phyloP scores from a whole-genome alignment of 2,797 vertebrate genomes.

The Onychomys arenicola region DNA sequence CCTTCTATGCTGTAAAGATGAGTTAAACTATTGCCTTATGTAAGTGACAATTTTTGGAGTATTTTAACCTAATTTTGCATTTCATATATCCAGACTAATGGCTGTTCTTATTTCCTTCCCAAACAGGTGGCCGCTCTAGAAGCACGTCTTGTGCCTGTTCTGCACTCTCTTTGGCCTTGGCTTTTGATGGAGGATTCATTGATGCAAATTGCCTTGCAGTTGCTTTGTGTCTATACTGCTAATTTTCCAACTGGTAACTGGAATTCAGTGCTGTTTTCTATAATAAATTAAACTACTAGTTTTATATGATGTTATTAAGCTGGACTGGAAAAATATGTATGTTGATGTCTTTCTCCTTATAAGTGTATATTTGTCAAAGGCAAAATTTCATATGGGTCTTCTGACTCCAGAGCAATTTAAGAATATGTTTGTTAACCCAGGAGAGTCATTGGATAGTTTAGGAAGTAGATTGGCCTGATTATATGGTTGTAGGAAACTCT shows the following conservation, averaged over 20 bases:
- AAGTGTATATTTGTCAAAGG: neutral
- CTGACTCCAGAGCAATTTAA: neutral
- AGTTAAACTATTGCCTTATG: neutral
- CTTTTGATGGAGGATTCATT: conserved; percentile 92
- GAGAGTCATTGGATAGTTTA: neutral
- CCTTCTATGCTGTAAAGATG: neutral
- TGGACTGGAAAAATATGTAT: neutral
- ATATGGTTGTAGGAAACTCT: neutral
- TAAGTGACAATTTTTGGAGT: neutral
- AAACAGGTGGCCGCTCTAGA: conserved; percentile 91
- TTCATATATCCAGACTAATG: neutral
- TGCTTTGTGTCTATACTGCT: conserved; percentile 96
- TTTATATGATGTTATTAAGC: neutral
- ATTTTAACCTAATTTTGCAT: neutral
- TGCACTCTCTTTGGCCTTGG: conserved; percentile 96
- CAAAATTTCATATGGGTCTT: neutral
- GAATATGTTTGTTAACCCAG: neutral
- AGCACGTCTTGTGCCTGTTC: conserved; percentile 89
- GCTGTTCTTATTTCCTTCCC: neutral
- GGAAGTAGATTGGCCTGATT: neutral
- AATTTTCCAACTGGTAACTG: conserved; percentile 91
- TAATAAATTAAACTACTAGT: neutral
- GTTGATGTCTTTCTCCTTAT: neutral
- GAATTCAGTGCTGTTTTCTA: neutral
- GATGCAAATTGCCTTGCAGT: conserved; percentile 93